phyloP scores from a whole-genome alignment of 2,888 invertebrate species.

The Scaptomyza cyrtandrae region DNA sequence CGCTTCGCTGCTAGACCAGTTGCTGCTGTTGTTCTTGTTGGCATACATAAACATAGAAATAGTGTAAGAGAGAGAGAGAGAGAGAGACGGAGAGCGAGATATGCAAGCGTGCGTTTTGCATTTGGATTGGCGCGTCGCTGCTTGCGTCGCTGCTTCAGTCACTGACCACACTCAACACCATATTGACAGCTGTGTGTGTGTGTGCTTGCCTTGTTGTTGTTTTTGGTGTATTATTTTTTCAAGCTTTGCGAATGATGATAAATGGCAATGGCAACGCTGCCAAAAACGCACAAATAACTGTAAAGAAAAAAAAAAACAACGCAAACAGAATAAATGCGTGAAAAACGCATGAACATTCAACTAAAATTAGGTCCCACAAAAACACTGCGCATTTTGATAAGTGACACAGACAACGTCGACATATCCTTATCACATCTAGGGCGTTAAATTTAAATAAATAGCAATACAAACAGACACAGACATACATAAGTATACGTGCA shows the following conservation, averaged over 20 bases:
- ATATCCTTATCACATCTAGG: constrained; percentile 46
- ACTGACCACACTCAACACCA: constrained; percentile 70
- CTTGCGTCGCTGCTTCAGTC: constrained; percentile 40
- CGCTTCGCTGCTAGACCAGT: constrained; percentile 14
- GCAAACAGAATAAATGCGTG: constrained; percentile 9
- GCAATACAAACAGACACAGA: constrained; percentile 19
- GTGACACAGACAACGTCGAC: constrained; percentile 21
- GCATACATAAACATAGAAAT: constrained; percentile 13
- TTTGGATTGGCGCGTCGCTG: constrained; percentile 17
- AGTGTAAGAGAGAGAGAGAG: not conserved
- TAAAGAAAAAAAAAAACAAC: constrained; percentile 13
- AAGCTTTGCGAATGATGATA: constrained; percentile 48
- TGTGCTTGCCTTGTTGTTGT: constrained; percentile 15
- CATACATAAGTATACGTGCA: not conserved
- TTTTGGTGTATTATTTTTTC: constrained; percentile 1
- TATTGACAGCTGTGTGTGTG: constrained; percentile 47
- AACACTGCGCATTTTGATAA: constrained; percentile 28
- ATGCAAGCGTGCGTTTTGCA: constrained; percentile 45
- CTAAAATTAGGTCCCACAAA: constrained; percentile 16
- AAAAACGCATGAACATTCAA: not conserved
- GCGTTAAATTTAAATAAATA: constrained; percentile 52
- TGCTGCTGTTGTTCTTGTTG: constrained; percentile 6
- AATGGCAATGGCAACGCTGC: constrained; percentile 29
- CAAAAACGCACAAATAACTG: constrained; percentile 16
- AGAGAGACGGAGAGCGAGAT: not conserved